Conservation (phyloP, 92 coral and sea anemone genomes). For the Phenganax stokvisi region DNA sequence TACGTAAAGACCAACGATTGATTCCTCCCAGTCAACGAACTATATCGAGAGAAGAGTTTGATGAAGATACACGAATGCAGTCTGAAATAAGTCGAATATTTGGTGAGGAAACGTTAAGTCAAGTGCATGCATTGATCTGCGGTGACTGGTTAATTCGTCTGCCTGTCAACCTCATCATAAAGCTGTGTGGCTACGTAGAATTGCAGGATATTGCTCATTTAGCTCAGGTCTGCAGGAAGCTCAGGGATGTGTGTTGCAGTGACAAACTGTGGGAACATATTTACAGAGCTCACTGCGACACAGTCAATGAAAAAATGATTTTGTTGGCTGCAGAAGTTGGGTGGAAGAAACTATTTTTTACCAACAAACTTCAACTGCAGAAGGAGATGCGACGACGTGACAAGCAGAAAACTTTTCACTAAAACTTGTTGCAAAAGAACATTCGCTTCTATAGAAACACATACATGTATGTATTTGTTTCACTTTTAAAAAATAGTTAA, state of each 20-base stretch:
- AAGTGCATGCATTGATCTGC: conserved; percentile 82
- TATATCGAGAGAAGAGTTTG: conserved; percentile 82
- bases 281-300: conserved; percentile 78
- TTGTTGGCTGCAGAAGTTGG: conserved; percentile 82
- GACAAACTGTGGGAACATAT: conserved; percentile 92
- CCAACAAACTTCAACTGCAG: conserved; percentile 85
- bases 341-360: conserved; percentile 88
- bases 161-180: conserved; percentile 64
- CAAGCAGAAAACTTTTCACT: conserved; percentile 25
- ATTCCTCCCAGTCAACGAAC: conserved; percentile 93
- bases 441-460: no score
- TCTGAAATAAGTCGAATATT: conserved; percentile 81
- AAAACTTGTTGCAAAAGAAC: neutral
- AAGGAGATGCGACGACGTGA: conserved; percentile 83
- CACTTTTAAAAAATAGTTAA: no score
- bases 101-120: conserved; percentile 78
- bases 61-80: conserved; percentile 76
- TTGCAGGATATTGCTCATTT: conserved; percentile 76
- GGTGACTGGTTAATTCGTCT: conserved; percentile 97
- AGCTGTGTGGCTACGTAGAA: conserved; percentile 68
- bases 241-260: conserved; percentile 82
- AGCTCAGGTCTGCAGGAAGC: conserved; percentile 83
- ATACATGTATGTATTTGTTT: no score
- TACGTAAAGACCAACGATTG: conserved; percentile 85
- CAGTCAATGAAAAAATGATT: conserved; percentile 68